These are phyloP conservation scores for Hemiprocne comata DNA, from an alignment of 2,113 vertebrate species.

Conservation along the genomic window DNA sequence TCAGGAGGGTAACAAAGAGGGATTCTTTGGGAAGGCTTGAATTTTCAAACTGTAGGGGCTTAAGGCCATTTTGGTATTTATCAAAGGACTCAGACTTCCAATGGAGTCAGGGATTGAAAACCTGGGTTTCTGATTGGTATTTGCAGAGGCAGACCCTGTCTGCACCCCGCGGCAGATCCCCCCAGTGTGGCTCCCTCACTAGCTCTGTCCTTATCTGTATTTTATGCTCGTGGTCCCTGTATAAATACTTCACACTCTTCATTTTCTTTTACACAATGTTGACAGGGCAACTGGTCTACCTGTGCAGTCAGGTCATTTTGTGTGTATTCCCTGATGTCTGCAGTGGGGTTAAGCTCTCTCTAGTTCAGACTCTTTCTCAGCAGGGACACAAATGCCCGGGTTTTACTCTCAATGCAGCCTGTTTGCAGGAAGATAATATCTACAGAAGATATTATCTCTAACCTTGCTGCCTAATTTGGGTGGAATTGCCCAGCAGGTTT, in stretches of 20 bases:
- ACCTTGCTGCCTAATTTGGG: neutral
- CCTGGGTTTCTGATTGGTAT: fast-evolving
- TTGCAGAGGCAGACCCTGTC: neutral
- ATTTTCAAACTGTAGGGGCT: neutral
- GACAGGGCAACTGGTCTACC: neutral
- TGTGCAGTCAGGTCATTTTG: neutral
- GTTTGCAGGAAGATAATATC: neutral
- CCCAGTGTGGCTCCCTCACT: fast-evolving
- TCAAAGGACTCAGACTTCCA: neutral
- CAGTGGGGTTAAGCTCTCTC: neutral
- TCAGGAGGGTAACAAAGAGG: neutral
- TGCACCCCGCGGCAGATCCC: neutral
- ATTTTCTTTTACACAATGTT: neutral
- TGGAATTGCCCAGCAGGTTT: neutral
- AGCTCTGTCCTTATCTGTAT: neutral
- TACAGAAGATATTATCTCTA: neutral
- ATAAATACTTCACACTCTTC: neutral
- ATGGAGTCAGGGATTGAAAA: neutral
- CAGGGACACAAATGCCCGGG: neutral
- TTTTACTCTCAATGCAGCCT: neutral
- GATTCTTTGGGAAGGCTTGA: neutral
- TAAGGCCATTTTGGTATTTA: neutral
- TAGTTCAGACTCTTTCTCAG: neutral
- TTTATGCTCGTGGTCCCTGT: neutral
- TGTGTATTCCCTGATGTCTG: neutral